Evolutionary conservation across 92 coral and sea anemone genomes (phyloP).

Genomic region (Zoanthus sociatus): DNA sequence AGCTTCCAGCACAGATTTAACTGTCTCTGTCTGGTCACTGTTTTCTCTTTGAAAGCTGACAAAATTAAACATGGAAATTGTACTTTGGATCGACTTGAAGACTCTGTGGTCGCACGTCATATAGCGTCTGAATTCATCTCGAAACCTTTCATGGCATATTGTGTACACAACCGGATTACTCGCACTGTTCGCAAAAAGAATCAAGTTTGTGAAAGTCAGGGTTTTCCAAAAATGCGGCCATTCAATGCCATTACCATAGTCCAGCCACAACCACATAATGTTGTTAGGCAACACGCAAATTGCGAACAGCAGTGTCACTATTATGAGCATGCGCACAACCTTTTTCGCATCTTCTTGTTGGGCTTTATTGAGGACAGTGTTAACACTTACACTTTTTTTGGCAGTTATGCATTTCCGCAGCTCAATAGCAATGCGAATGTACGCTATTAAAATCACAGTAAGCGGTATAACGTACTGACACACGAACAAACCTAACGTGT

Average conservation of each 20-base stretch:
- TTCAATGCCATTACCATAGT: slow-evolving; percentile 83
- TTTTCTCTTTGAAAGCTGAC: slow-evolving; percentile 12
- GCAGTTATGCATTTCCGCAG: slow-evolving; percentile 66
- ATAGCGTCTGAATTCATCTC: slow-evolving; percentile 86
- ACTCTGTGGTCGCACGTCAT: slow-evolving; percentile 69
- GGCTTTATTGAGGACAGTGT: slow-evolving; percentile 82
- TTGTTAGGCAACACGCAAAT: slow-evolving; percentile 90
- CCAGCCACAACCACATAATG: slow-evolving; percentile 97
- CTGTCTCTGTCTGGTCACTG: slow-evolving; percentile 14
- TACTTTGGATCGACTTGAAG: slow-evolving; percentile 56
- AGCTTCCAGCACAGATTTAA: background rate
- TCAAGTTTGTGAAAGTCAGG: slow-evolving; percentile 84
- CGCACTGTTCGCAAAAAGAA: slow-evolving; percentile 95
- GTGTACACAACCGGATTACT: slow-evolving; percentile 95
- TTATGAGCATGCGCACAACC: slow-evolving; percentile 95
- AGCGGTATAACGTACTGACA: slow-evolving; percentile 90
- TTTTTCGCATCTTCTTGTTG: slow-evolving; percentile 87
- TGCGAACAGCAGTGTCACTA: slow-evolving; percentile 94
- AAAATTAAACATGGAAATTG: background rate
- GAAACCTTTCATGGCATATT: slow-evolving; percentile 95
- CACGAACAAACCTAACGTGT: slow-evolving; percentile 80
- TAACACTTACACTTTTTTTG: slow-evolving; percentile 55
- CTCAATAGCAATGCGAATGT: slow-evolving; percentile 83
- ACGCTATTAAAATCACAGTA: slow-evolving; percentile 70
- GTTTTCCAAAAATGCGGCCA: slow-evolving; percentile 79